These are phyloP conservation scores for Drosophila malerkotliana DNA, from an alignment of 1,140 invertebrate genomes.

Conservation along the genomic window DNA sequence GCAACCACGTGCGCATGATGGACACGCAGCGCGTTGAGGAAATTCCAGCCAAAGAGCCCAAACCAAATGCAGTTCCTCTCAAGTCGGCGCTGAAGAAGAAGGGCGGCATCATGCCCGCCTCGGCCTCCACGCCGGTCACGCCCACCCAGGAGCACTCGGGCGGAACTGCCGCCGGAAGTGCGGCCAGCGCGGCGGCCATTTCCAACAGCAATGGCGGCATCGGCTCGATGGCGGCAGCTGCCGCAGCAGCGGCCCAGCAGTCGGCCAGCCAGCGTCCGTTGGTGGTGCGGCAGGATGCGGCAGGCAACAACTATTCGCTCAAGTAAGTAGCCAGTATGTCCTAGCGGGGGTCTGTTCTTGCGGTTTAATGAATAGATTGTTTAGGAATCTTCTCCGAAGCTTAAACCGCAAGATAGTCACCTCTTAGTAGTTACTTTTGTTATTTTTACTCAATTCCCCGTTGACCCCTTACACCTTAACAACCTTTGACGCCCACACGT, in stretches of 20 bases:
- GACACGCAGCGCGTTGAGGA: conserved; percentile 93
- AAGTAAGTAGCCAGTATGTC: conserved; percentile 85
- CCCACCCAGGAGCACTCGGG: conserved; percentile 89
- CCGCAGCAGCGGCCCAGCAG: conserved; percentile 68
- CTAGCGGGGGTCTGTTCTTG: background rate
- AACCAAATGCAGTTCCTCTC: conserved; percentile 93
- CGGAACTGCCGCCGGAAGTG: conserved; percentile 29
- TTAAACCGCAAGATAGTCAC: background rate
- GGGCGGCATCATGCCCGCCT: conserved; percentile 84
- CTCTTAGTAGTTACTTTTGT: conserved; percentile 28
- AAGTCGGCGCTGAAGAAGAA: conserved; percentile 97
- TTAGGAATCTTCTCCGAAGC: background rate
- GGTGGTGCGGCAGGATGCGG: conserved; percentile 88
- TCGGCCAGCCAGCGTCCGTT: conserved; percentile 85
- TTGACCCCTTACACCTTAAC: conserved; percentile 20
- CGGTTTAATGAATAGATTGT: background rate
- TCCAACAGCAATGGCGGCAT: conserved; percentile 73
- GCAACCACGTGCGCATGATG: conserved; percentile 87
- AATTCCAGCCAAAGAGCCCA: conserved; percentile 94
- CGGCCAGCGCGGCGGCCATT: conserved; percentile 61
- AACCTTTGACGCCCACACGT: conserved; percentile 6
- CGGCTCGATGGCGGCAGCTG: conserved; percentile 71
- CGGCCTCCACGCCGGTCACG: conserved; percentile 84
- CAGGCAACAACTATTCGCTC: conserved; percentile 85
- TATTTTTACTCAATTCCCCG: conserved; percentile 39